Percentiles rank a stretch among this genome's conserved stretches.
phyloP scores from a whole-genome alignment of 2,888 invertebrate genomes.

The Fissipunctia ypsillon region DNA sequence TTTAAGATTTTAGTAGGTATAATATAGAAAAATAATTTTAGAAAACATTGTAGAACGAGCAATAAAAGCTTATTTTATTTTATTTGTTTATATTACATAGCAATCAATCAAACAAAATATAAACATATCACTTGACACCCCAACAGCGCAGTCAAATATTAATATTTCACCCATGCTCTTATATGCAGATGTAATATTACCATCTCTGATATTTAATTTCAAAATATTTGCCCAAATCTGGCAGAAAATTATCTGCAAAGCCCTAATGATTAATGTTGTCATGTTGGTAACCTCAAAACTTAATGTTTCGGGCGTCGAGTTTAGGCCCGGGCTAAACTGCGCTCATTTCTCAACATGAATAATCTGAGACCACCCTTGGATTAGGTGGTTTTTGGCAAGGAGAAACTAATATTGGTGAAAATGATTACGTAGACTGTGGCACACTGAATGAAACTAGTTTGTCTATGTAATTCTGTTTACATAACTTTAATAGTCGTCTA shows the following conservation, averaged over 20 bases:
- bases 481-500: conserved; percentile 14
- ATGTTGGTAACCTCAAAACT: conserved; percentile 35
- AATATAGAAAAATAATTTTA: no score
- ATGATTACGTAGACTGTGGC: conserved; percentile 25
- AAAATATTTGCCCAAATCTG: conserved; percentile 24
- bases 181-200: neutral
- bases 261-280: conserved; percentile 44
- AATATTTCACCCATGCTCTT: conserved; percentile 11
- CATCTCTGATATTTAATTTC: conserved; percentile 36
- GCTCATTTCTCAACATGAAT: conserved; percentile 51
- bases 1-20: no score
- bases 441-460: conserved; percentile 37
- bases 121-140: neutral
- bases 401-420: conserved; percentile 45
- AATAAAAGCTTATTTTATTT: no score
- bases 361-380: conserved; percentile 36
- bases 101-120: conserved; percentile 18
- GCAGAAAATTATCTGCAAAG: conserved; percentile 35
- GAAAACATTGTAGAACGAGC: no score
- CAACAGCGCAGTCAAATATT: neutral
- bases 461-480: conserved; percentile 22
- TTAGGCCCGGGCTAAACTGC: conserved; percentile 34
- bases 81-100: conserved; percentile 21
- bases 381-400: conserved; percentile 30
- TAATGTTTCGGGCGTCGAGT: conserved; percentile 35